Evolutionary conservation across 1,140 invertebrate genomes (phyloP).

Genomic region (Microvelia longipes): DNA sequence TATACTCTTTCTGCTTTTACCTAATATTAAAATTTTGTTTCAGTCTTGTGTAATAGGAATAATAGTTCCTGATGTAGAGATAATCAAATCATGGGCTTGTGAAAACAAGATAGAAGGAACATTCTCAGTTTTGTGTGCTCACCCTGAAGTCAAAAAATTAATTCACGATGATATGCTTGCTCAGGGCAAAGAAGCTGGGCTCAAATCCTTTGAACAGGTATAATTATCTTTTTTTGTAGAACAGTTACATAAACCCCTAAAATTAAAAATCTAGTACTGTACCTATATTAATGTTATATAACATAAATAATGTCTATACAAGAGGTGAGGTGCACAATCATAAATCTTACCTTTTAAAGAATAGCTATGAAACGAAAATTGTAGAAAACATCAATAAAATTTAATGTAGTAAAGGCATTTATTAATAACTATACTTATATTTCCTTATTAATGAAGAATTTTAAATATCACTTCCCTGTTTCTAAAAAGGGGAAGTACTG

Average conservation of each 20-base stretch:
- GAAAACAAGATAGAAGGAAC: conserved; percentile 73
- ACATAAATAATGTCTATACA: neutral
- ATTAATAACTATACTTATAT: too few relatives aligned
- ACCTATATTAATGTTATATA: neutral
- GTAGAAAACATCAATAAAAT: too few relatives aligned
- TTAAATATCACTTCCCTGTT: too few relatives aligned
- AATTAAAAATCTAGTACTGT: neutral
- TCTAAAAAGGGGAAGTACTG: too few relatives aligned
- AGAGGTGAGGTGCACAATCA: too few relatives aligned
- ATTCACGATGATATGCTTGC: conserved; percentile 79
- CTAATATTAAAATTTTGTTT: conserved; percentile 31
- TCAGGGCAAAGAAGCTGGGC: conserved; percentile 71
- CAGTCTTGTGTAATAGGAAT: conserved; percentile 87
- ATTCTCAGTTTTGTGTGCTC: conserved; percentile 72
- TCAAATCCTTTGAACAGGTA: conserved; percentile 96
- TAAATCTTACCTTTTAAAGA: too few relatives aligned
- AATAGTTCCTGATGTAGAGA: conserved; percentile 86
- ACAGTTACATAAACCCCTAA: neutral
- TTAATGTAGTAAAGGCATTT: too few relatives aligned
- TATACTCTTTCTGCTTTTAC: too few relatives aligned
- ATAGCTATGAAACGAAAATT: too few relatives aligned
- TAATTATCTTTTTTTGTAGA: conserved; percentile 14
- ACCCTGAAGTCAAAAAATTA: conserved; percentile 71
- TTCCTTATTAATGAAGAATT: too few relatives aligned
- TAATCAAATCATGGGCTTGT: conserved; percentile 73